These are phyloP conservation scores for Arnoldichthys spilopterus DNA, from an alignment of 2,797 vertebrate genomes.

Conservation along the genomic window DNA sequence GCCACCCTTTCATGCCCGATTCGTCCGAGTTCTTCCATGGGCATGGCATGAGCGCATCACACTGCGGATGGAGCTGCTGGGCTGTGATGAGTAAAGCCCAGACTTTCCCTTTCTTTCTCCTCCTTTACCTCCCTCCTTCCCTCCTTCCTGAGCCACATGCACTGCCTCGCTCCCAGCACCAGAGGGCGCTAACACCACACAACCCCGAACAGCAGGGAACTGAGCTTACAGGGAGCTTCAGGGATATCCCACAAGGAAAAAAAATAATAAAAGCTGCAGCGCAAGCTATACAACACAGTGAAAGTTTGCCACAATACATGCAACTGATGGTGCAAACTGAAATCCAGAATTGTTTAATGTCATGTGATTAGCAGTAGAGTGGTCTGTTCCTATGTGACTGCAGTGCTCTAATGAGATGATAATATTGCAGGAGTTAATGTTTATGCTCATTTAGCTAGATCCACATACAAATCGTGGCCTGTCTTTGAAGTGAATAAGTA, in stretches of 20 bases:
- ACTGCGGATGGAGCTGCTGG: constrained; percentile 92
- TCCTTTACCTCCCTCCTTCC: constrained; percentile 26
- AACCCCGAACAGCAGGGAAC: constrained; percentile 35
- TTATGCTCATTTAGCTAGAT: not conserved
- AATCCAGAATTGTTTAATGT: constrained; percentile 14
- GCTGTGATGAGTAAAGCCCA: constrained; percentile 81
- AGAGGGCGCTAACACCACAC: constrained; percentile 73
- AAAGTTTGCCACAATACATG: constrained; percentile 7
- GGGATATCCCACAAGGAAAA: constrained; percentile 17
- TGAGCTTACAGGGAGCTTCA: constrained; percentile 2
- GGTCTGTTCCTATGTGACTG: constrained; percentile 27
- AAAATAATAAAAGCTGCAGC: not conserved
- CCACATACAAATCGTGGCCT: constrained; percentile 3
- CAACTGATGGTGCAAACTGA: constrained; percentile 23
- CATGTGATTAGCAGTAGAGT: constrained; percentile 14
- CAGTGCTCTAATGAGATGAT: constrained; percentile 37
- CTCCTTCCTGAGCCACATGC: constrained; percentile 67
- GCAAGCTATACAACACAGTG: constrained; percentile 14
- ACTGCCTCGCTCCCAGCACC: constrained; percentile 73
- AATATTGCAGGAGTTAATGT: constrained; percentile 12
- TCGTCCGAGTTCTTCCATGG: constrained; percentile 88
- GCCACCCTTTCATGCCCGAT: constrained; percentile 82
- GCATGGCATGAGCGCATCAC: constrained; percentile 96
- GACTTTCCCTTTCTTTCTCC: constrained; percentile 8
- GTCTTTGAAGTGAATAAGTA: constrained; percentile 9